phyloP scores from a whole-genome alignment of 2,888 invertebrate genomes.

The Stictocephala bisonia region DNA sequence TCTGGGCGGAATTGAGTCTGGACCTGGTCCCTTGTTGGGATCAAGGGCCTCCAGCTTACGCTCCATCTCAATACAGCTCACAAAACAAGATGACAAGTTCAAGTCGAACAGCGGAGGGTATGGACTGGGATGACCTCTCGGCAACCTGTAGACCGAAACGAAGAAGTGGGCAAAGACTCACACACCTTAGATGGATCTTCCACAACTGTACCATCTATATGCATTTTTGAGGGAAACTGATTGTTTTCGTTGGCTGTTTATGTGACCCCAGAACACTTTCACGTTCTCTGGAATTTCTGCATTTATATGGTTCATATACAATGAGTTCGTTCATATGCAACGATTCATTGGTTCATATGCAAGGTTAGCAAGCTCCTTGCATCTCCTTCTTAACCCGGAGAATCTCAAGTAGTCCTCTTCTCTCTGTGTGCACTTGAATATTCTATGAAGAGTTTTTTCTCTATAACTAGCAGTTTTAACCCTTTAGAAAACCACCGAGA shows the following conservation, averaged over 20 bases:
- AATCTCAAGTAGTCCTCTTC: no score
- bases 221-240: constrained; percentile 2
- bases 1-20: neutral
- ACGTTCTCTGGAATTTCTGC: neutral
- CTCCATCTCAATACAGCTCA: constrained; percentile 1
- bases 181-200: neutral
- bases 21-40: neutral
- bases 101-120: neutral
- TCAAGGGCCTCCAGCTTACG: constrained; percentile 4
- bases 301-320: no score
- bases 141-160: neutral
- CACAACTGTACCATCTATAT: neutral
- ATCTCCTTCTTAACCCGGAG: no score
- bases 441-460: neutral
- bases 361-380: no score
- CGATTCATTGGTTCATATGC: no score
- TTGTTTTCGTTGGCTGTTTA: neutral
- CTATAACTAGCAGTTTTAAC: neutral
- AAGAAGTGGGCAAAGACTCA: constrained; percentile 1
- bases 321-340: no score
- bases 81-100: neutral
- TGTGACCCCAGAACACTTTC: neutral
- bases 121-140: neutral
- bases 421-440: neutral
- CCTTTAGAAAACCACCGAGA: constrained; percentile 13